Evolutionary conservation across 2,113 vertebrate genomes (phyloP).

Genomic region (Alouatta palliata): DNA sequence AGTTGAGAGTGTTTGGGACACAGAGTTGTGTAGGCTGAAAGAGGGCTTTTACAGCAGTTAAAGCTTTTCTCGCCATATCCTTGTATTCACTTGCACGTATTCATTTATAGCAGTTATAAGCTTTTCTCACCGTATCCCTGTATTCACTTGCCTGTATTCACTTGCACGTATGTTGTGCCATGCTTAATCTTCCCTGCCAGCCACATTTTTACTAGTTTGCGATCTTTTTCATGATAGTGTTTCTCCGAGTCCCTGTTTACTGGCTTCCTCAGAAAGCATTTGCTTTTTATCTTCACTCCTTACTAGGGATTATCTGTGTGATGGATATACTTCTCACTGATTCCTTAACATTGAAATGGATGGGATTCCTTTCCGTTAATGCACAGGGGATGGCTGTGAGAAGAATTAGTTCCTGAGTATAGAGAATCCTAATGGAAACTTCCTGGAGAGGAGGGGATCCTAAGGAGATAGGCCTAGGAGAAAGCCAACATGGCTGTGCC

Average conservation of each 20-base stretch:
- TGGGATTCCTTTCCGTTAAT: neutral
- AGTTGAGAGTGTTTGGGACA: no score
- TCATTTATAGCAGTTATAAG: fast-evolving
- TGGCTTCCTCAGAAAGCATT: neutral
- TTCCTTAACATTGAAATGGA: neutral
- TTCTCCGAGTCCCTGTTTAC: neutral
- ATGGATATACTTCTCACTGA: neutral
- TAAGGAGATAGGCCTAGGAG: neutral
- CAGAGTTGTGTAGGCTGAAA: no score
- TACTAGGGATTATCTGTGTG: neutral
- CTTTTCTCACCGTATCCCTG: fast-evolving
- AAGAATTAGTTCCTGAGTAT: neutral
- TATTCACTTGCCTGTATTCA: neutral
- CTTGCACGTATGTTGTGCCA: fast-evolving
- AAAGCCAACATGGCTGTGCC: neutral
- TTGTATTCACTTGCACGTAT: neutral
- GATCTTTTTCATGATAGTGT: neutral
- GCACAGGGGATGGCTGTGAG: no score
- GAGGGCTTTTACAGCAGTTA: neutral
- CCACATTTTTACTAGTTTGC: neutral
- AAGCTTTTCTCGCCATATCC: fast-evolving
- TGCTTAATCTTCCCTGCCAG: fast-evolving
- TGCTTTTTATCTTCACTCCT: neutral
- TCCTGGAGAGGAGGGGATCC: neutral
- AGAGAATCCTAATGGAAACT: neutral